Conservation (phyloP, 2,888 invertebrate species). For the Pristionchus japonicus region DNA sequence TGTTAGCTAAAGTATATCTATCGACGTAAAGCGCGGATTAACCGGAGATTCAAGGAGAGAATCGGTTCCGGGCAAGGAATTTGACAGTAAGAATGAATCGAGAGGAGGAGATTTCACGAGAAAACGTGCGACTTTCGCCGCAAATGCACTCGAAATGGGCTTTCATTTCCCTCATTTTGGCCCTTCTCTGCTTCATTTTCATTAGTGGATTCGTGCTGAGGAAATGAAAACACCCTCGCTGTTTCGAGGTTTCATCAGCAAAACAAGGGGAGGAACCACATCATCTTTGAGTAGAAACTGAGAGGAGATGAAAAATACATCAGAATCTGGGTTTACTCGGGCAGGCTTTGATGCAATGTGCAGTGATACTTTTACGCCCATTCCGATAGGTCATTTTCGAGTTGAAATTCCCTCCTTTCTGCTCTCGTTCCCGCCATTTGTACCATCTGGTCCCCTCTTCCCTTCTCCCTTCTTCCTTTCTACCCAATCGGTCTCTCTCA, state of each 20-base stretch:
- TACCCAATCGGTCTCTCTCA: neutral
- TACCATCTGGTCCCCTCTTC: conserved; percentile 29
- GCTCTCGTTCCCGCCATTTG: neutral
- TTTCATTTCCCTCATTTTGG: neutral
- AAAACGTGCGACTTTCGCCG: neutral
- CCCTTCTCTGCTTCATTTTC: neutral
- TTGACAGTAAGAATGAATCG: neutral
- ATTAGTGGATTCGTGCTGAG: neutral
- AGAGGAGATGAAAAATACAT: neutral
- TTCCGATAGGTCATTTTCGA: neutral
- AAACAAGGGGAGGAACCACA: neutral
- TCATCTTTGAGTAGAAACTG: neutral
- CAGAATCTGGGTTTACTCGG: neutral
- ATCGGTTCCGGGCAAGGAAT: neutral
- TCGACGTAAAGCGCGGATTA: neutral
- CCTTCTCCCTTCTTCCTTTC: neutral
- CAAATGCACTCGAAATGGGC: neutral
- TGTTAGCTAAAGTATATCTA: neutral
- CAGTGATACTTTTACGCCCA: neutral
- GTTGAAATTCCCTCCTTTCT: neutral
- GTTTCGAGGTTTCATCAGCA: neutral
- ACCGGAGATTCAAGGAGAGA: neutral
- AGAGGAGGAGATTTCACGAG: neutral
- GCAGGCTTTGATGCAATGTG: neutral
- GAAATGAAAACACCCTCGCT: neutral